phyloP scores from a whole-genome alignment of 2,797 vertebrate genomes.

The Danio albolineatus region DNA sequence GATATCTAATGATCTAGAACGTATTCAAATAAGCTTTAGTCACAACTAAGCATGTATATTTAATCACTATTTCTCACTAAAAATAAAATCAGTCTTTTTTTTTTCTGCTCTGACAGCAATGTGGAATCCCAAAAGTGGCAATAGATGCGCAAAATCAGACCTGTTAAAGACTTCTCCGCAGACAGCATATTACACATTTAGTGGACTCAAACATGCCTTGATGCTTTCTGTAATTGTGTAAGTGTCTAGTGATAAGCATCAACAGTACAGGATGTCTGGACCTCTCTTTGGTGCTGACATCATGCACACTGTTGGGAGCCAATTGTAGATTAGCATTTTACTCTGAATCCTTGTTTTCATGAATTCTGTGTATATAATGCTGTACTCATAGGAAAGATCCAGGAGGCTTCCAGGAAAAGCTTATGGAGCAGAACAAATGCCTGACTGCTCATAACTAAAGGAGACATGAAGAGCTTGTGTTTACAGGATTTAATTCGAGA shows the following conservation, averaged over 20 bases:
- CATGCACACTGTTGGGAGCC: background rate
- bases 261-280: constrained; percentile 1
- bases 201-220: background rate
- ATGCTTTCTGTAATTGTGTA: background rate
- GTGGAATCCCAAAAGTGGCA: background rate
- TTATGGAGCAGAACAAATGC: constrained; percentile 11
- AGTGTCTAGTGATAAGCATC: background rate
- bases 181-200: background rate
- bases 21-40: constrained; percentile 1
- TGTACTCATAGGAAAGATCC: background rate
- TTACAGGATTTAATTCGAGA: background rate
- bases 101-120: background rate
- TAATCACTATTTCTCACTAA: background rate
- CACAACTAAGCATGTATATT: background rate
- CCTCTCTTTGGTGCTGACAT: constrained; percentile 6
- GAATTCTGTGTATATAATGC: constrained; percentile 1
- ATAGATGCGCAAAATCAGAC: background rate
- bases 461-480: background rate
- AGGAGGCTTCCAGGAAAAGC: background rate
- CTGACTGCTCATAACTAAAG: background rate
- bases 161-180: background rate
- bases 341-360: constrained; percentile 1
- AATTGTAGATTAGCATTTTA: constrained; percentile 30
- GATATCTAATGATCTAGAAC: constrained; percentile 7
- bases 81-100: background rate